Evolutionary conservation across 2,797 vertebrate genomes (phyloP).

Genomic region (Muraenolepis orangiensis): DNA sequence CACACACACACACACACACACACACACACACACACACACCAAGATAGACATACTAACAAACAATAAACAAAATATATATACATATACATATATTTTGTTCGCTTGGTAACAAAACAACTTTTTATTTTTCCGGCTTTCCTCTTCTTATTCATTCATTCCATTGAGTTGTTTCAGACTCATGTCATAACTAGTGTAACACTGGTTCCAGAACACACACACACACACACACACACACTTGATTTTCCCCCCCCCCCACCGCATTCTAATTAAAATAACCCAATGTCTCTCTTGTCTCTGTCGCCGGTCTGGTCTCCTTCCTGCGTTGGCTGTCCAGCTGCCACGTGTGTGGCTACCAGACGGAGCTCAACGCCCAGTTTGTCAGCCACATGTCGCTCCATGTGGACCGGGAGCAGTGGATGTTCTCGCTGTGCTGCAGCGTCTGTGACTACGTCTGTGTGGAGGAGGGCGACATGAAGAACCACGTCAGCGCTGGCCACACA

Average conservation of each 20-base stretch:
- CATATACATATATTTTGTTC: not conserved
- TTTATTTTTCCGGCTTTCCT: not conserved
- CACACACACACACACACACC: no score
- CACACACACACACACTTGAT: not conserved
- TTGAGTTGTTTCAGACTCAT: no score
- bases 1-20: not conserved
- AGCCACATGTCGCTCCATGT: constrained; percentile 99
- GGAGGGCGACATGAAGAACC: constrained; percentile 92
- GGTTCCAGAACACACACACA: not conserved
- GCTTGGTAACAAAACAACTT: not conserved
- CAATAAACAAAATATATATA: not conserved
- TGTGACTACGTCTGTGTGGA: constrained; percentile 97
- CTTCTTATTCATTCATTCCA: no score
- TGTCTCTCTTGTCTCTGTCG: constrained; percentile 36
- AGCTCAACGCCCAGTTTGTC: constrained; percentile 98
- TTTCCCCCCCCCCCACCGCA: not conserved
- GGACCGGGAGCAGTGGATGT: constrained; percentile 99
- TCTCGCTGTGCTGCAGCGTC: constrained; percentile 93
- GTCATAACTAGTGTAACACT: not conserved
- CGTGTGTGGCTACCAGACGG: constrained; percentile 98
- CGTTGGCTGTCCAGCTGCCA: constrained; percentile 82
- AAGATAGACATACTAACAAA: not conserved
- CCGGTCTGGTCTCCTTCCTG: constrained; percentile 37
- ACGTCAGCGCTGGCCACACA: constrained; percentile 88
- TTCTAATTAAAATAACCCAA: constrained; percentile 25